Base-by-base conservation (phyloP, 2,888 invertebrate genomes). In the Anagyrus pseudococci region DNA sequence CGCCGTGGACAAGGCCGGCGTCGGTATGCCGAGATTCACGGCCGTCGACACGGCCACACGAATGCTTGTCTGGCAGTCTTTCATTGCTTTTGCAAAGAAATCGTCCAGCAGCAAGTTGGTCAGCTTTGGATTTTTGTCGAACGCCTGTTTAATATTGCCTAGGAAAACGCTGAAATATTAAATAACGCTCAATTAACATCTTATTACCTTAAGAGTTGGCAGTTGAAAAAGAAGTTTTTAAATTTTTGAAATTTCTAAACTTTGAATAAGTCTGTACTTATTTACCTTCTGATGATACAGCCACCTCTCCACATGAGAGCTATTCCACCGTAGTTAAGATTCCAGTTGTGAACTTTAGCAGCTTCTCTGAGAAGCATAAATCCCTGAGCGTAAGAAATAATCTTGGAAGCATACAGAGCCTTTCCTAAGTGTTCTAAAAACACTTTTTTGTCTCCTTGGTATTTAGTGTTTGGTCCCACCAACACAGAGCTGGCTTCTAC, bases 221-320 rank as follows among this genome's bases (percentile, higher is more conserved):
- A n/a, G n/a, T n/a, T n/a, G n/a, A n/a, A n/a, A n/a, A 37, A 37
- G 15, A 37, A 4, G 33, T 8, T 37, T n/a, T n/a, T 33, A n/a
- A n/a, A 43, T 43, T 43, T 43, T 43, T 4, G 17, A 19, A n/a
- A 43, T 43, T 43, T 41, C 20, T 29, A 10, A n/a, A 33, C 49
- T 58, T 41, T 33, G 13, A 44, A 50, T 60, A 29, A 26, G n/a
- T 17, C 17, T 50, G 57, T 37, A 52, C 22, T 26, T 48, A 52
- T 50, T 43, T 84, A 86, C 90, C 94, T 94, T 79, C 98, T 86
- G 76, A 97, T 98, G 76, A 98, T 98, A 81, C 98, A 98, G n/a
- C 98, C 98, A 17, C 98, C 98, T 67, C 98, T 88, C 99, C 99
- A 99, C 98, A 99, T 99, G 46, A 99, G 84, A 1, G 99, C 98